These are phyloP conservation scores for Drosophila melanosoma DNA, from an alignment of 2,888 invertebrate species.

Conservation along the genomic window DNA sequence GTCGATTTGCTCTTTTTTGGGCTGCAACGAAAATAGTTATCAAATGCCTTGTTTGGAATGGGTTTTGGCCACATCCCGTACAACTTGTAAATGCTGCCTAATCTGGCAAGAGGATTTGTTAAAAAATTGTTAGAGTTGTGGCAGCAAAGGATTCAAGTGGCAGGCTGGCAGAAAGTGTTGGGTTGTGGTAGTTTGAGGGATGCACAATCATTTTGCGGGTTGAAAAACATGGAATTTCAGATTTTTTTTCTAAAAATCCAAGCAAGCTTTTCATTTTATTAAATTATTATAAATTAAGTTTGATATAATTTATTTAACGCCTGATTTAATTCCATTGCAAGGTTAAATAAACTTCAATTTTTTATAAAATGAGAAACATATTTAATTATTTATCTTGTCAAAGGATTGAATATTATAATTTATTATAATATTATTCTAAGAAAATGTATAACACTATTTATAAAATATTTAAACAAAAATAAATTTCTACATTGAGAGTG, in stretches of 20 bases:
- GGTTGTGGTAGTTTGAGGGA: background rate
- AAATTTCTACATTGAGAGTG: background rate
- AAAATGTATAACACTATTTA: too few species aligned
- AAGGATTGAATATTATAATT: too few species aligned
- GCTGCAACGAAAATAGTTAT: conserved; percentile 31
- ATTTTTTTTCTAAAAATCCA: background rate
- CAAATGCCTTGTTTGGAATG: conserved; percentile 9
- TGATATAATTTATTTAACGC: background rate
- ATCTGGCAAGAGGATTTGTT: conserved; percentile 18
- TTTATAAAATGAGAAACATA: background rate
- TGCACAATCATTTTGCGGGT: background rate
- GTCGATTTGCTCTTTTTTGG: conserved; percentile 17
- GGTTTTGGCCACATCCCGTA: conserved; percentile 1
- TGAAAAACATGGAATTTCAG: background rate
- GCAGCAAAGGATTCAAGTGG: background rate
- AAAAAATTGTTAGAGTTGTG: conserved; percentile 15
- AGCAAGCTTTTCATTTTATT: background rate
- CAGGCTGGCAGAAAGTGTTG: accelerated
- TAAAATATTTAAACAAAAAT: background rate
- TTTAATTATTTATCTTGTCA: background rate
- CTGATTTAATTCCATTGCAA: background rate
- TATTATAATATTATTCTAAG: too few species aligned
- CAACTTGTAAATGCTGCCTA: conserved; percentile 18
- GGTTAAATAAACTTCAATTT: background rate
- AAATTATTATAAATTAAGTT: background rate